phyloP scores from a whole-genome alignment of 2,113 vertebrate species.

The Peromyscus californicus region DNA sequence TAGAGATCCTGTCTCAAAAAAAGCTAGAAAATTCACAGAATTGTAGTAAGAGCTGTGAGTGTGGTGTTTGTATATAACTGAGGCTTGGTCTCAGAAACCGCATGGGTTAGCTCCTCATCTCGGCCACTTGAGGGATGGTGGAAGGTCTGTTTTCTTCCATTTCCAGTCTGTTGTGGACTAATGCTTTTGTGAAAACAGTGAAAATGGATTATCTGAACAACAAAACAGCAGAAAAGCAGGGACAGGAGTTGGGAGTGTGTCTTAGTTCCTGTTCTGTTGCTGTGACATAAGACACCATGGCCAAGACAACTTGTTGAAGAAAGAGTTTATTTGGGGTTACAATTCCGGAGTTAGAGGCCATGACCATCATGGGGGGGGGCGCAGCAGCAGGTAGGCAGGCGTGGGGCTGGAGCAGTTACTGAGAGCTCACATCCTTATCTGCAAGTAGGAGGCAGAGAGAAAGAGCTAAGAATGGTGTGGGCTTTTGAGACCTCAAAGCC shows the following conservation, averaged over 20 bases:
- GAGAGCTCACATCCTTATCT: neutral
- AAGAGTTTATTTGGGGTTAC: neutral
- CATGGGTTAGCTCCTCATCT: neutral
- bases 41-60: rapidly evolving
- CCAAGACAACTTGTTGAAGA: neutral
- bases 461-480: neutral
- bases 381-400: neutral
- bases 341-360: neutral
- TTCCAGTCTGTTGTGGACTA: neutral
- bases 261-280: neutral
- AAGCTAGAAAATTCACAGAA: neutral
- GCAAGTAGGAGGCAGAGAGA: neutral
- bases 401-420: neutral
- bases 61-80: neutral
- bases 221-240: neutral
- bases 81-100: neutral
- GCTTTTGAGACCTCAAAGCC: neutral
- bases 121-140: neutral
- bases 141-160: neutral
- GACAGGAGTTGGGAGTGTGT: neutral
- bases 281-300: neutral
- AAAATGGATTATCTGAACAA: neutral
- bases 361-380: neutral
- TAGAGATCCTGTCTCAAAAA: neutral
- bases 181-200: neutral